Conservation (phyloP, 2,113 vertebrate species). For the Corythoichthys haematopterus region DNA sequence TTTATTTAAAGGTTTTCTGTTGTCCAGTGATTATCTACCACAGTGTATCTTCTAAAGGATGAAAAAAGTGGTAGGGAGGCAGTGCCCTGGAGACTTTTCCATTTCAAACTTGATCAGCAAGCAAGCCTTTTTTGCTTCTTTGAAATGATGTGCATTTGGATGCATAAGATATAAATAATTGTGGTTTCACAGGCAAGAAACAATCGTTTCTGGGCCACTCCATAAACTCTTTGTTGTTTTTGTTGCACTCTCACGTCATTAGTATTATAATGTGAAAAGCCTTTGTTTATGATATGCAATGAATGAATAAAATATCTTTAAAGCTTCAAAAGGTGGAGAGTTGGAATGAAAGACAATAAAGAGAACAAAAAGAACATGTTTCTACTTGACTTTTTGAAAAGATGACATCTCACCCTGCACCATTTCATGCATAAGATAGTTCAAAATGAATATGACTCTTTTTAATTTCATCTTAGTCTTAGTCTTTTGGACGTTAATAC, state of each 20-base stretch:
- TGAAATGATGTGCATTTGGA: neutral
- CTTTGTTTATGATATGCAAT: neutral
- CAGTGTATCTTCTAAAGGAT: neutral
- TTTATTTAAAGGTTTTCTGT: neutral
- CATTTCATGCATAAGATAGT: too few relatives aligned
- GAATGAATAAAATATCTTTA: neutral
- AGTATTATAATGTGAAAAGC: neutral
- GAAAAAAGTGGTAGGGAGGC: neutral
- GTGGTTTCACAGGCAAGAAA: neutral
- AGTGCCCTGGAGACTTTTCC: neutral
- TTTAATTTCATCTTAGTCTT: too few relatives aligned
- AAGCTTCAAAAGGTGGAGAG: neutral
- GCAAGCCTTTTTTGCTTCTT: neutral
- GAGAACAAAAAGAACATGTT: neutral
- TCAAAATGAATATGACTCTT: too few relatives aligned
- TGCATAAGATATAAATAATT: neutral
- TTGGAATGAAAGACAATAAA: neutral
- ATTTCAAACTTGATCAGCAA: conserved; percentile 2
- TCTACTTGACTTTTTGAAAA: too few relatives aligned
- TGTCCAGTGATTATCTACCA: neutral
- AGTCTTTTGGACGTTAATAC: too few relatives aligned
- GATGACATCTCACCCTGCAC: too few relatives aligned
- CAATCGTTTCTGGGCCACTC: neutral
- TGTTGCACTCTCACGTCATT: neutral
- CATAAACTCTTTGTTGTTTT: neutral